Conservation (phyloP, 2,113 vertebrate species). For the Phrynosoma platyrhinos region DNA sequence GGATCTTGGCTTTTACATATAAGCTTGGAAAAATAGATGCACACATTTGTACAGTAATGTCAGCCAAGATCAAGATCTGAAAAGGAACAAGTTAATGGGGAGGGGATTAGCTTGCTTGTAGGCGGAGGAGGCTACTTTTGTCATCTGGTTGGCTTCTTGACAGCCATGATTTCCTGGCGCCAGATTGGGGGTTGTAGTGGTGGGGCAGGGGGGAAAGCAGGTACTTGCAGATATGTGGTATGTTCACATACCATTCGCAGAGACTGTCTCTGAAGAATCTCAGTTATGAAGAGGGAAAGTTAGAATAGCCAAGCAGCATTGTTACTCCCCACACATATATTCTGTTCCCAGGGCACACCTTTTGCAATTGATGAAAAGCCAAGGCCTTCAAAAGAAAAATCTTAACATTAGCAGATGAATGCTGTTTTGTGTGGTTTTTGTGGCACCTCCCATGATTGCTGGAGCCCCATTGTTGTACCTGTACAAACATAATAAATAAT, state of each 20-base stretch:
- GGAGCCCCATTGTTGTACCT: not conserved
- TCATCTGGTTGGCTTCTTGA: conserved; percentile 52
- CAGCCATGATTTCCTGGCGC: conserved; percentile 39
- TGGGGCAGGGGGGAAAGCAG: conserved; percentile 54
- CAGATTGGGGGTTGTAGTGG: conserved; percentile 1
- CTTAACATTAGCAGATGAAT: not conserved
- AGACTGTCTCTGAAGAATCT: conserved; percentile 49
- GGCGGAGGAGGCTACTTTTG: conserved; percentile 48
- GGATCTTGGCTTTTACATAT: conserved; percentile 6
- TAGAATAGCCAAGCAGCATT: conserved; percentile 40
- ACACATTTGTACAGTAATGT: not conserved
- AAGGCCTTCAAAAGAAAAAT: conserved; percentile 5
- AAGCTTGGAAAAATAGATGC: not conserved
- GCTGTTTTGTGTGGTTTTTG: not conserved
- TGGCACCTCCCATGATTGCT: not conserved
- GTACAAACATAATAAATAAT: not conserved
- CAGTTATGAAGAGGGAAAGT: conserved; percentile 44
- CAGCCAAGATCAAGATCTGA: not conserved
- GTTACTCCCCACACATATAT: not conserved
- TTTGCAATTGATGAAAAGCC: conserved; percentile 43
- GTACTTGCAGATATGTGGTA: conserved; percentile 43
- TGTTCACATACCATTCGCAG: conserved; percentile 15
- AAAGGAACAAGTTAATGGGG: conserved; percentile 19
- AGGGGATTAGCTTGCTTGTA: conserved; percentile 4
- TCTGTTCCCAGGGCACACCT: conserved; percentile 49